Base-by-base conservation (phyloP, 2,797 vertebrate species). In the Tolypeutes matacus region DNA sequence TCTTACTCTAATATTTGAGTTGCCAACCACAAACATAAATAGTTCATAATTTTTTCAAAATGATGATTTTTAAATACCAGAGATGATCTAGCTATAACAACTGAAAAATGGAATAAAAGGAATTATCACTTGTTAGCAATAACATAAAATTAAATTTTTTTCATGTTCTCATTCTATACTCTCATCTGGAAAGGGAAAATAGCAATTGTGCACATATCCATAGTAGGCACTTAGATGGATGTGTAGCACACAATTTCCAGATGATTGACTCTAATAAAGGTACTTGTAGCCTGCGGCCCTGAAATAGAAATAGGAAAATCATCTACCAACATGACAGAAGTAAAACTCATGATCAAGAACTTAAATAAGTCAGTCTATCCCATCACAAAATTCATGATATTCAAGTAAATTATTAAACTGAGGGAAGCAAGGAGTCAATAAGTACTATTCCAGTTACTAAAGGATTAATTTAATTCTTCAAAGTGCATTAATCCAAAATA, bases 381-480 rank as follows among this genome's bases (percentile, higher is more conserved):
- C 25, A 81, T 76, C 53, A 85, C 51, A 82, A 82, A 93, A 91
- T 62, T 15, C 70, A 83, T 62, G n/a, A 87, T 83, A 83, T 46
- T 85, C n/a, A 83, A 91, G 46, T 77, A 83, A 83, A 87, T 87
- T 82, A 75, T 69, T 76, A 87, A 86, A 39, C 4, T 53, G 5
- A 67, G n/a, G 67, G 11, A 85, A 72, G 49, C 3, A 42, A 60
- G 75, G 21, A 64, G 46, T 70, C 58, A 39, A 80, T 86, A 65
- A 65, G 3, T 65, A 65, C 31, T 65, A 82, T 58, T 72, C 42
- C 49, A 73, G 23, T 36, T 29, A 81, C 29, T 34, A 85, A 60
- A 86, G 73, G 18, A 93, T 73, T 85, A 92, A 92, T 12, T 8
- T 69, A 93, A 67, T 67, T 93, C 34, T 6, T 89, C 51, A 75